Conservation (phyloP, 2,888 invertebrate species). For the Parochlus steinenii region DNA sequence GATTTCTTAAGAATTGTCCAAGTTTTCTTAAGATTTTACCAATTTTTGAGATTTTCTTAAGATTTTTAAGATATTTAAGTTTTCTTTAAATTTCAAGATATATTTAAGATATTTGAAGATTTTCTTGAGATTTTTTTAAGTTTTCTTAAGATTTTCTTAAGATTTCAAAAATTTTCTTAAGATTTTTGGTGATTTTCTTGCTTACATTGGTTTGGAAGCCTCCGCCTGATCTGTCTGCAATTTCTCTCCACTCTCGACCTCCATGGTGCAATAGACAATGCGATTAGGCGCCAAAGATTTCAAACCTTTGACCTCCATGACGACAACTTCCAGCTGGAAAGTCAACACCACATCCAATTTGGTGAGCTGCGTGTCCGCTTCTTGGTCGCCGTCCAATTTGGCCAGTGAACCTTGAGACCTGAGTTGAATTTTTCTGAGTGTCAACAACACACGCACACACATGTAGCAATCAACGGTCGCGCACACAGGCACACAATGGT, state of each 20-base stretch:
- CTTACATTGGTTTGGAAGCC: constrained; percentile 92
- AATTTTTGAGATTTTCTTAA: not conserved
- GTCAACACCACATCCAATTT: constrained; percentile 97
- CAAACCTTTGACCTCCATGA: constrained; percentile 97
- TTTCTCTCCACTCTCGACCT: constrained; percentile 97
- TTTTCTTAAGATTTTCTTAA: not conserved
- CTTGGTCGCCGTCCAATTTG: constrained; percentile 85
- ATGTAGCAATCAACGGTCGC: no score
- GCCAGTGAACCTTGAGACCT: constrained; percentile 85
- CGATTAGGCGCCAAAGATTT: constrained; percentile 93
- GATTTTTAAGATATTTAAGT: not conserved
- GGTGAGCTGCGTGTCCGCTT: constrained; percentile 90
- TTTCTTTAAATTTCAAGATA: no score
- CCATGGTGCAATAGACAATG: constrained; percentile 99
- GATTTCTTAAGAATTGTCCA: not conserved
- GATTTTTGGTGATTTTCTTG: constrained; percentile 15
- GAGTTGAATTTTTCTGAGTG: constrained; percentile 30
- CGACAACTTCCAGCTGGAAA: constrained; percentile 94
- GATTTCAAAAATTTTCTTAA: not conserved
- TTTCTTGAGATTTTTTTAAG: constrained; percentile 16
- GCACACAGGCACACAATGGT: no score
- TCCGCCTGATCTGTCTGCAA: constrained; percentile 99
- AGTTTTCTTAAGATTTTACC: not conserved
- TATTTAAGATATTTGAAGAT: not conserved
- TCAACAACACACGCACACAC: no score